A percentile compares a stretch with the other conserved stretches of the same genome.
Conservation (phyloP, 2,888 invertebrate species). For the Pomacea canaliculata region DNA sequence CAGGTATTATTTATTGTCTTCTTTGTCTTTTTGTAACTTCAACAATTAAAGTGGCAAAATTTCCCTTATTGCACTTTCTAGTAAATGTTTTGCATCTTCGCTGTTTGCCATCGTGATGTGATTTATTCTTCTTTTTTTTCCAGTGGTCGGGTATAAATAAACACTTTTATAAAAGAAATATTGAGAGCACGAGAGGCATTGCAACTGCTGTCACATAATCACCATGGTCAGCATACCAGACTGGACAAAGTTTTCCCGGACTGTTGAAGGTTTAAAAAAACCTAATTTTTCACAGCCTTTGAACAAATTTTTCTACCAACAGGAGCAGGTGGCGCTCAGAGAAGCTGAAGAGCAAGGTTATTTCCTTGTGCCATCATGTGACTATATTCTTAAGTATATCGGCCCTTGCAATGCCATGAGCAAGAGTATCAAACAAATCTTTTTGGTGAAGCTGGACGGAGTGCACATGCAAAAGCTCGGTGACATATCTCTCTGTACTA, state of each 20-base stretch:
- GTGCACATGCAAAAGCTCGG: slow-evolving; percentile 62
- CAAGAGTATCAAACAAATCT: slow-evolving; percentile 50
- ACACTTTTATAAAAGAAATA: too few species aligned
- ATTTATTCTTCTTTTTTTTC: too few species aligned
- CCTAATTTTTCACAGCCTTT: slow-evolving; percentile 36
- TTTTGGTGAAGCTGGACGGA: slow-evolving; percentile 49
- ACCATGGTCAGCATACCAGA: slow-evolving; percentile 67
- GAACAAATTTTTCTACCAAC: slow-evolving; percentile 56
- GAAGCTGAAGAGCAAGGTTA: slow-evolving; percentile 62
- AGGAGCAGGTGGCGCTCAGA: slow-evolving; percentile 58
- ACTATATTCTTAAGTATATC: slow-evolving; percentile 52
- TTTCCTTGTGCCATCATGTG: slow-evolving; percentile 52
- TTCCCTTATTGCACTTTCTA: too few species aligned
- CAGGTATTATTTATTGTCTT: too few species aligned
- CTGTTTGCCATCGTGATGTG: too few species aligned
- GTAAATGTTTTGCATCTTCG: too few species aligned
- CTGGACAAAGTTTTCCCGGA: slow-evolving; percentile 61
- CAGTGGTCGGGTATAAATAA: too few species aligned
- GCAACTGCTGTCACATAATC: not conserved
- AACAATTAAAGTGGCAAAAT: too few species aligned
- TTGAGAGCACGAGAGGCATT: too few species aligned
- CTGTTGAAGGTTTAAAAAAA: slow-evolving; percentile 44
- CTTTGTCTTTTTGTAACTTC: too few species aligned
- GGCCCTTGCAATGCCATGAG: slow-evolving; percentile 35
- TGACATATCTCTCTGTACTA: slow-evolving; percentile 59